Percentiles rank a stretch among this genome's conserved stretches.
Conservation (phyloP, 1,140 invertebrate genomes). For the Drosophila lini region DNA sequence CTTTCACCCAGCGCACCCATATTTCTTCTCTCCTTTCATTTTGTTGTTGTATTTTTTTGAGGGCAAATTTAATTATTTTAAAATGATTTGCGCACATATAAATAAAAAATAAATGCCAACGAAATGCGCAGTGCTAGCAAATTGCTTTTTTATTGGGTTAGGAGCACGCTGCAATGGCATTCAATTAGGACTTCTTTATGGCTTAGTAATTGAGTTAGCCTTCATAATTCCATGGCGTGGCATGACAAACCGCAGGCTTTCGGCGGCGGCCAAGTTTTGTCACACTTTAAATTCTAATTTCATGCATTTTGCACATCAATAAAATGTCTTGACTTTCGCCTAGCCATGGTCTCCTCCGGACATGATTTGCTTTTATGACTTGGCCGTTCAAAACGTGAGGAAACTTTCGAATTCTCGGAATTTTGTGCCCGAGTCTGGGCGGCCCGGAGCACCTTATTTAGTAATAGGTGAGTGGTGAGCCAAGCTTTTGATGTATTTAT, state of each 20-base stretch:
- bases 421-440: background rate
- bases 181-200: slow-evolving; percentile 74
- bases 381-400: slow-evolving; percentile 62
- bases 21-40: background rate
- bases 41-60: slow-evolving; percentile 25
- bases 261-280: slow-evolving; percentile 41
- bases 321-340: slow-evolving; percentile 60
- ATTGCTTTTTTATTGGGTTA: slow-evolving; percentile 77
- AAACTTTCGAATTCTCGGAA: slow-evolving; percentile 54
- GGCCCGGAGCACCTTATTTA: slow-evolving; percentile 2
- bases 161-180: slow-evolving; percentile 51
- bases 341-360: slow-evolving; percentile 36
- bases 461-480: slow-evolving; percentile 30
- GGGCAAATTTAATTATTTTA: slow-evolving; percentile 76
- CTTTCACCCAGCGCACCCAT: slow-evolving; percentile 7
- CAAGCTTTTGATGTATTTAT: slow-evolving; percentile 62
- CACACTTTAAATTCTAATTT: slow-evolving; percentile 81
- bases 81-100: slow-evolving; percentile 72
- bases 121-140: slow-evolving; percentile 58
- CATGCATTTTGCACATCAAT: slow-evolving; percentile 82
- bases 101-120: slow-evolving; percentile 35
- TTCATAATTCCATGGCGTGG: slow-evolving; percentile 37
- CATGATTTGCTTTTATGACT: slow-evolving; percentile 75
- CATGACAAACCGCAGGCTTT: slow-evolving; percentile 31
- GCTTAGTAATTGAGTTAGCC: slow-evolving; percentile 53